Evolutionary conservation across 1,140 invertebrate genomes (phyloP), one percentile per base, ranked within the genome.

Genomic region (Camponotus pennsylvanicus): DNA sequence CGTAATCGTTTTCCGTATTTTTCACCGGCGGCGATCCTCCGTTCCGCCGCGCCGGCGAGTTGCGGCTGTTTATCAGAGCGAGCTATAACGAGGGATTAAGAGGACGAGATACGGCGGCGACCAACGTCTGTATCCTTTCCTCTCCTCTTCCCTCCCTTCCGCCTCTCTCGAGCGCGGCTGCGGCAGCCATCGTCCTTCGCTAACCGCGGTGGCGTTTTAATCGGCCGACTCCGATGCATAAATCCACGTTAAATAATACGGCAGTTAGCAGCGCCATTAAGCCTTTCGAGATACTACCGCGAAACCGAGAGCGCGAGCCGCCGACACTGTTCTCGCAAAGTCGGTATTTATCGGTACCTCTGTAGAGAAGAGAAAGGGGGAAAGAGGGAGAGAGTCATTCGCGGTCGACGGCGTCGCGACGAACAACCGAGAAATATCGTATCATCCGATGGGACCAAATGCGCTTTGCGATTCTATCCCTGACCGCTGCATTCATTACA

Each of bases 211-310:
- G 77, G 78, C 84, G 87, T 92, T 92, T 92, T 92, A 92, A 92
- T 92, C 91, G 92, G 90, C 77, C 61, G 84, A 88, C 92, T 89
- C 91, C 89, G 64, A 92, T 92, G 90, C 89, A 92, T 92, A 92
- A 92, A 92, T 92, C 89, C 83, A 90, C 89, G 91, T 92, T 92
- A 92, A 92, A 92, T 92, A 92, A 92, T 92, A 92, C 90, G 90
- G 90, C 86, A 92, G 92, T 92, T 92, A 92, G 91, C 92, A 88
- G 89, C 88, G 89, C 92, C 91, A 91, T 92, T 92, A 92, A 92
- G 90, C 92, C 87, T 82, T 91, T 89, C 90, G 90, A 92, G 90
- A 92, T 92, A 92, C 91, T 88, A 91, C 91, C 87, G 87, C 85
- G 91, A 92, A 91, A 86, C 87, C 89, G 86, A 86, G 86, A 86